Evolutionary conservation across 2,888 invertebrate genomes (phyloP).

Genomic region (Xestia c-nigrum): DNA sequence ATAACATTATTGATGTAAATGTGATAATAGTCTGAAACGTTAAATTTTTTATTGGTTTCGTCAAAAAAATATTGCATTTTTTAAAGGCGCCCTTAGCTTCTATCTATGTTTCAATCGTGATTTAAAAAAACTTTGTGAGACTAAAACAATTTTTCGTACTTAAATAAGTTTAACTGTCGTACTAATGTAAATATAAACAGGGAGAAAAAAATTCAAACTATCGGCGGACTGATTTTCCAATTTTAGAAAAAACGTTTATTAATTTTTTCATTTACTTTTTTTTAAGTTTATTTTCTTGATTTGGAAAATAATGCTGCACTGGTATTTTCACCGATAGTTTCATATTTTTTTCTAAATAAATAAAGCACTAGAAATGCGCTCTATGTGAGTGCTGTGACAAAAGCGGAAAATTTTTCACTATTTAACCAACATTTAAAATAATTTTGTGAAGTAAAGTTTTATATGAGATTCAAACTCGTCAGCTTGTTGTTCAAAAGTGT

Average conservation of each 20-base stretch:
- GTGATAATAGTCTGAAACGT: slow-evolving; percentile 73
- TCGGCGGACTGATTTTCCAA: slow-evolving; percentile 36
- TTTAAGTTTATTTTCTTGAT: slow-evolving; percentile 15
- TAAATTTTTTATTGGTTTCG: slow-evolving; percentile 18
- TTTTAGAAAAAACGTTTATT: background rate
- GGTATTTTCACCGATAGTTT: slow-evolving; percentile 47
- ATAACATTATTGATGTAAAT: slow-evolving; percentile 71
- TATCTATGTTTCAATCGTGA: slow-evolving; percentile 43
- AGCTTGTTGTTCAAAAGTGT: background rate
- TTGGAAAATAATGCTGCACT: slow-evolving; percentile 18
- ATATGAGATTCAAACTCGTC: background rate
- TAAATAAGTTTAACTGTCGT: slow-evolving; percentile 67
- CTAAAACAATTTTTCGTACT: slow-evolving; percentile 66
- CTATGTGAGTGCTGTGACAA: slow-evolving; percentile 35
- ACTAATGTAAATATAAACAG: slow-evolving; percentile 78
- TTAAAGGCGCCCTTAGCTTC: slow-evolving; percentile 33
- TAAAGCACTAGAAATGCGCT: slow-evolving; percentile 59
- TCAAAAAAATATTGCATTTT: slow-evolving; percentile 2
- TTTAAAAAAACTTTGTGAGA: slow-evolving; percentile 53
- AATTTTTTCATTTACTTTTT: slow-evolving; percentile 11
- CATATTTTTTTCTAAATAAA: slow-evolving; percentile 51
- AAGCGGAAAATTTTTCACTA: slow-evolving; percentile 46
- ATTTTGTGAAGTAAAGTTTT: background rate
- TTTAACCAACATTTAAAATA: slow-evolving; percentile 1
- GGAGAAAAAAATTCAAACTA: slow-evolving; percentile 56